A percentile compares a stretch with the other conserved stretches of the same genome.
Conservation (phyloP, 2,797 vertebrate species). For the Amazona ochrocephala region DNA sequence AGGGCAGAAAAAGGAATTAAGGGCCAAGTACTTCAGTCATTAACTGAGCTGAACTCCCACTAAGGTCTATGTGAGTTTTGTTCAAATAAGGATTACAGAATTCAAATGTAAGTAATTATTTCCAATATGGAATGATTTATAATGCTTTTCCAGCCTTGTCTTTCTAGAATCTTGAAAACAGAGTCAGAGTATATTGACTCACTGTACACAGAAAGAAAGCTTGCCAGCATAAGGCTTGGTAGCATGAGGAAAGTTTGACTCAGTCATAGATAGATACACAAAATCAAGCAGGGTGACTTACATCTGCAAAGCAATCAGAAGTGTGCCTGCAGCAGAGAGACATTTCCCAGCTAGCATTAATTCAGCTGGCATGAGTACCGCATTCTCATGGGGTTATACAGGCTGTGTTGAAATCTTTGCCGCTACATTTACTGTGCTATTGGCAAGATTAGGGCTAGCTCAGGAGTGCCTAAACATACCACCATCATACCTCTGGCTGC, state of each 20-base stretch:
- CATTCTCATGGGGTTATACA: not conserved
- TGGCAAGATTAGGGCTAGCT: not conserved
- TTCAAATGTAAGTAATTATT: constrained; percentile 67
- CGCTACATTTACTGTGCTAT: not conserved
- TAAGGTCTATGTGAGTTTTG: constrained; percentile 66
- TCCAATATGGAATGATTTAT: constrained; percentile 67
- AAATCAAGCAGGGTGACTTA: not conserved
- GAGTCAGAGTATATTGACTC: constrained; percentile 42
- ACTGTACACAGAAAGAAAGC: constrained; percentile 29
- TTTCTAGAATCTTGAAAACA: constrained; percentile 64
- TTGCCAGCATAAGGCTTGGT: constrained; percentile 25
- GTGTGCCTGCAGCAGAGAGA: not conserved
- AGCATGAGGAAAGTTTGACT: constrained; percentile 51
- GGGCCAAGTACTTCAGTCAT: constrained; percentile 67
- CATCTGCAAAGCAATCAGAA: constrained; percentile 2
- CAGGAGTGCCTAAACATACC: not conserved
- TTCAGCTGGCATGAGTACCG: not conserved
- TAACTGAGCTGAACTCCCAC: constrained; percentile 62
- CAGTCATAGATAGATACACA: constrained; percentile 4
- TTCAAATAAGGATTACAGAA: constrained; percentile 67
- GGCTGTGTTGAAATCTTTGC: not conserved
- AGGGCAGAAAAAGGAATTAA: constrained; percentile 67
- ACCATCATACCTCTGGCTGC: not conserved
- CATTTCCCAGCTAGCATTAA: not conserved
- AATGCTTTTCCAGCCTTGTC: constrained; percentile 65